phyloP scores from a whole-genome alignment of 2,888 invertebrate genomes.

The Apodemia zela region DNA sequence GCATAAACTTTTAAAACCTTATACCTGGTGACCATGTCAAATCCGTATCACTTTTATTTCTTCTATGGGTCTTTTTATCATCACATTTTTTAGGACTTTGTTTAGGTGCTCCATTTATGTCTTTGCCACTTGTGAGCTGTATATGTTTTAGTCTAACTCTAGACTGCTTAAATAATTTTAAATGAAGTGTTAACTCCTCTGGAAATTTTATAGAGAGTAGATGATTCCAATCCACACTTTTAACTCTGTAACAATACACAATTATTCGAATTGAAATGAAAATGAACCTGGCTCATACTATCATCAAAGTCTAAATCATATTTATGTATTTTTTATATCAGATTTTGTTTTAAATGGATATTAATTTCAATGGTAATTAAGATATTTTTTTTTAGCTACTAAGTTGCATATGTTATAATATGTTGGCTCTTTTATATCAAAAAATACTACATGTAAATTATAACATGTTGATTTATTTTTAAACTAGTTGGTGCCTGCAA shows the following conservation, averaged over 20 bases:
- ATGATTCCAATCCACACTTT: slow-evolving; percentile 94
- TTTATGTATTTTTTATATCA: too few relatives aligned
- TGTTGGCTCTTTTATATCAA: too few relatives aligned
- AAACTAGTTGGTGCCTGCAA: too few relatives aligned
- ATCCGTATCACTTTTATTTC: slow-evolving; percentile 88
- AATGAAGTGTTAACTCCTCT: slow-evolving; percentile 94
- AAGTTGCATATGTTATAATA: too few relatives aligned
- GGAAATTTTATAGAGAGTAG: slow-evolving; percentile 92
- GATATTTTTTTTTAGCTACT: too few relatives aligned
- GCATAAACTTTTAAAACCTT: not conserved
- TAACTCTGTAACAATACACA: slow-evolving; percentile 64
- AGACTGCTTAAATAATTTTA: slow-evolving; percentile 91
- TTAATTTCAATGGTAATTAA: too few relatives aligned
- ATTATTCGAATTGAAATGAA: too few relatives aligned
- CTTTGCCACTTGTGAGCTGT: slow-evolving; percentile 65
- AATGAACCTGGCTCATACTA: too few relatives aligned
- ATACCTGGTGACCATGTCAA: slow-evolving; percentile 82
- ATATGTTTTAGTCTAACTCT: slow-evolving; percentile 74
- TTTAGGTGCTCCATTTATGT: slow-evolving; percentile 59
- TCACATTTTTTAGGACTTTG: slow-evolving; percentile 65
- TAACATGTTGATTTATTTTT: too few relatives aligned
- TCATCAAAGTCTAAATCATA: too few relatives aligned
- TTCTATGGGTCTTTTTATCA: slow-evolving; percentile 80
- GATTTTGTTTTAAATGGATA: too few relatives aligned
- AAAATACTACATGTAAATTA: too few relatives aligned